Evolutionary conservation across 2,888 invertebrate genomes (phyloP).

Genomic region (Clunio marinus): DNA sequence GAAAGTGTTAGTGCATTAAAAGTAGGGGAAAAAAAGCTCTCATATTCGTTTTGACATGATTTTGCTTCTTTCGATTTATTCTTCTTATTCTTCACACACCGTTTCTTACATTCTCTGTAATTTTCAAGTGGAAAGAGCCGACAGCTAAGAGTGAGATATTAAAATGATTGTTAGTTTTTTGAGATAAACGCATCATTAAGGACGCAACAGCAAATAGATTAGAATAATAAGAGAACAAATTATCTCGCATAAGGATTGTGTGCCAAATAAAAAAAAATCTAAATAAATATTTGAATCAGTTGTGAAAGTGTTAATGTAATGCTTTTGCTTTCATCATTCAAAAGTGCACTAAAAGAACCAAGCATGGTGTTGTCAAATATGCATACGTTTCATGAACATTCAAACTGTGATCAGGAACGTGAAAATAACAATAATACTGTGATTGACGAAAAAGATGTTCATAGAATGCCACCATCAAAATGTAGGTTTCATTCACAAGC

Average conservation of each 20-base stretch:
- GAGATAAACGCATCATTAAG: constrained; percentile 37
- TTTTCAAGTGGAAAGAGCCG: constrained; percentile 24
- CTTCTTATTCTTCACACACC: constrained; percentile 1
- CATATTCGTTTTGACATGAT: neutral
- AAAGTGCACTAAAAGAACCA: constrained; percentile 33
- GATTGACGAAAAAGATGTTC: constrained; percentile 37
- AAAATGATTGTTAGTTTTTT: constrained; percentile 39
- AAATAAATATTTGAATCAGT: neutral
- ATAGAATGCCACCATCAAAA: constrained; percentile 38
- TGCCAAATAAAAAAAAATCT: neutral
- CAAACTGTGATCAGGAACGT: constrained; percentile 37
- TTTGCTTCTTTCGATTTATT: no score
- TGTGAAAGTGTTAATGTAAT: constrained; percentile 29
- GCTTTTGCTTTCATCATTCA: constrained; percentile 22
- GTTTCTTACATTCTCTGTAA: neutral
- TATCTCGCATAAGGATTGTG: neutral
- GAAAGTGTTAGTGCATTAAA: constrained; percentile 3
- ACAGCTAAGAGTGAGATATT: constrained; percentile 28
- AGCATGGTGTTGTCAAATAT: constrained; percentile 40
- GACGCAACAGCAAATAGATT: constrained; percentile 32
- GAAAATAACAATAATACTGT: constrained; percentile 40
- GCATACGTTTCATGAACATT: constrained; percentile 17
- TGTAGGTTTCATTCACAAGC: constrained; percentile 40
- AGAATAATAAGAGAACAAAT: constrained; percentile 21
- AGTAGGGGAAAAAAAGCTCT: constrained; percentile 39